A percentile compares a stretch with the other conserved stretches of the same genome.
Conservation (phyloP, 1,140 invertebrate genomes). For the Spodoptera frugiperda region DNA sequence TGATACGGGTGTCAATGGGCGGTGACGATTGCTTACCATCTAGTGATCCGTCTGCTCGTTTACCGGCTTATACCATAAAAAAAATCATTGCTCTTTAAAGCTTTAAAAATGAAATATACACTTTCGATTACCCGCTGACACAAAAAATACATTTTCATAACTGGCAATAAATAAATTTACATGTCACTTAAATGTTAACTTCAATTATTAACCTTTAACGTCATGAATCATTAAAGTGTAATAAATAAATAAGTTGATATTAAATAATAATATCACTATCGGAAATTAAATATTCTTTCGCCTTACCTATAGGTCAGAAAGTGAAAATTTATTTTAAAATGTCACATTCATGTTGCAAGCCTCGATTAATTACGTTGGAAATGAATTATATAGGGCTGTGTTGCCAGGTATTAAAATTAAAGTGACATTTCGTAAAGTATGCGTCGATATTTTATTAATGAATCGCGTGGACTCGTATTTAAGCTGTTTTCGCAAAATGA, state of each 20-base stretch:
- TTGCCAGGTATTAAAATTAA: slow-evolving; percentile 30
- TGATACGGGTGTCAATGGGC: no score
- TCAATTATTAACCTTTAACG: background rate
- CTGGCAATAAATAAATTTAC: background rate
- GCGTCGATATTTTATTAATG: slow-evolving; percentile 26
- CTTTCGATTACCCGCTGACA: no score
- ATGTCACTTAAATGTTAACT: background rate
- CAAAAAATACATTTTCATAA: no score
- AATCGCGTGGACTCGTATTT: background rate
- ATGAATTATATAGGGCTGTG: slow-evolving; percentile 23
- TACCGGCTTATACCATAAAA: no score
- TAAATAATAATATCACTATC: slow-evolving; percentile 1
- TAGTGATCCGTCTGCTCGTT: no score
- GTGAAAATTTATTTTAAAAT: slow-evolving; percentile 29
- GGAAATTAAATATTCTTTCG: background rate
- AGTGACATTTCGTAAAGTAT: slow-evolving; percentile 23
- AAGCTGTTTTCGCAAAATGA: no score
- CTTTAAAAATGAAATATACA: no score
- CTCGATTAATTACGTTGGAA: slow-evolving; percentile 18
- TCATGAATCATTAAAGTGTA: slow-evolving; percentile 11
- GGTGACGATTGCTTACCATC: no score
- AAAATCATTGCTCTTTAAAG: no score
- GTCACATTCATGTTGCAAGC: slow-evolving; percentile 2
- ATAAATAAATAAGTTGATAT: background rate
- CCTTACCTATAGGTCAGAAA: slow-evolving; percentile 18